Conservation (phyloP, 2,113 vertebrate genomes). For the Trichechus manatus region DNA sequence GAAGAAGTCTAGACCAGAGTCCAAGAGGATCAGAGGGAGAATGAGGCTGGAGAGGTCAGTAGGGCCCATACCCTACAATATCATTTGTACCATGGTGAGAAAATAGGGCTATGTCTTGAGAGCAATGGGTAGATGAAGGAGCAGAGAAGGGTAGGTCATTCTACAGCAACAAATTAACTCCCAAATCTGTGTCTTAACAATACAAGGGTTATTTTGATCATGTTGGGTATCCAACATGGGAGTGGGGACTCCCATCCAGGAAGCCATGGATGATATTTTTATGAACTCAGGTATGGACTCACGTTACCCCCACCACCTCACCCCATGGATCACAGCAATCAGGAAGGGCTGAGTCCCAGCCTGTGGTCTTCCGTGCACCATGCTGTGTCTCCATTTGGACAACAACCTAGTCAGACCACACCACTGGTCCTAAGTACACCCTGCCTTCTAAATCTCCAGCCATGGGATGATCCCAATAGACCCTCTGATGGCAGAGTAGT, state of each 20-base stretch:
- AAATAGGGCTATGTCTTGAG: not conserved
- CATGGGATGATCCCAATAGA: not conserved
- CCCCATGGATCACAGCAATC: too few species aligned
- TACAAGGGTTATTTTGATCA: not conserved
- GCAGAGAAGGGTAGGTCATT: not conserved
- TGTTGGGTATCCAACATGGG: not conserved
- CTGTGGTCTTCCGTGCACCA: fast-evolving
- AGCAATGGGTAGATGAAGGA: not conserved
- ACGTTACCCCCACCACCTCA: too few species aligned
- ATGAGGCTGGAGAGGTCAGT: not conserved
- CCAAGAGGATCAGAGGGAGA: not conserved
- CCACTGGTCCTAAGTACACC: not conserved
- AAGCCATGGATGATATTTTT: too few species aligned
- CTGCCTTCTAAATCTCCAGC: not conserved
- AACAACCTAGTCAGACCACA: fast-evolving
- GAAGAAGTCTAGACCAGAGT: too few species aligned
- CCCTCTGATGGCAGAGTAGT: not conserved
- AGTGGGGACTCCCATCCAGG: too few species aligned
- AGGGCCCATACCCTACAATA: not conserved
- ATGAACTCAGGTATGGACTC: too few species aligned
- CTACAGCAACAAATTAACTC: too few species aligned
- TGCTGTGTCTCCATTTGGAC: not conserved
- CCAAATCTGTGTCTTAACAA: not conserved
- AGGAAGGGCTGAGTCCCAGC: not conserved
- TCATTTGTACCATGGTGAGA: not conserved